Base-by-base conservation (phyloP, 1,140 invertebrate genomes). In the Orius insidiosus region DNA sequence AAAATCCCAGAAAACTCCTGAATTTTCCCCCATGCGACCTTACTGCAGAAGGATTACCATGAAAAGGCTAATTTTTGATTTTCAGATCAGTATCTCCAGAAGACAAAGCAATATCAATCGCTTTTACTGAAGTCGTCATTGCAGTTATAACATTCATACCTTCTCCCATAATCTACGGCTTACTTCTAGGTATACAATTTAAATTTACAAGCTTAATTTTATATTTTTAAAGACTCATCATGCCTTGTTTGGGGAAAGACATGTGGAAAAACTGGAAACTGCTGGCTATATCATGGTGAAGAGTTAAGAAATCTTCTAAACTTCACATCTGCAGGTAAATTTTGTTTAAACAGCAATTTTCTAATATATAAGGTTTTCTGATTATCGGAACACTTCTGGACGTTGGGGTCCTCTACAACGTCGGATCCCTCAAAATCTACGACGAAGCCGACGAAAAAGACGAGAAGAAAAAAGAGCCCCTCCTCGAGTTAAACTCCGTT, bases 61-160 rank as follows among this genome's bases (percentile, higher is more conserved):
- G n/a, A n/a, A n/a, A n/a, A n/a, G n/a, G n/a, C n/a, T n/a, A 18
- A 16, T 4, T 46, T 47, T 40, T n/a, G n/a, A n/a, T 31, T 54
- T 56, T 2, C 40, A 62, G 61, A 50, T 59, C 59, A 47, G 58
- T 62, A 1, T 52, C 55, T 45, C 51, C 56, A 39, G 56, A 55
- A 16, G 61, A 63, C 36, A 63, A 63, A 44, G 53, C 58, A 1
- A 40, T 62, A 2, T 56, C 60, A 13, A 58, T 63, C 31, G 59
- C 59, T 10, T 53, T 63, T 14, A 49, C 49, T 2, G 58, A 60
- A 43, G 49, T 57, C 30, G 48, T 60, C 2, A 47, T 58, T 4
- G 51, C 52, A 37, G 45, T 53, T 1, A 49, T 61, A 11, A 55
- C 59, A 0, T 60, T 60, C 38, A 52, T 62, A 7, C 61, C 61